phyloP scores from a whole-genome alignment of 2,113 vertebrate species.

The Pavo muticus region DNA sequence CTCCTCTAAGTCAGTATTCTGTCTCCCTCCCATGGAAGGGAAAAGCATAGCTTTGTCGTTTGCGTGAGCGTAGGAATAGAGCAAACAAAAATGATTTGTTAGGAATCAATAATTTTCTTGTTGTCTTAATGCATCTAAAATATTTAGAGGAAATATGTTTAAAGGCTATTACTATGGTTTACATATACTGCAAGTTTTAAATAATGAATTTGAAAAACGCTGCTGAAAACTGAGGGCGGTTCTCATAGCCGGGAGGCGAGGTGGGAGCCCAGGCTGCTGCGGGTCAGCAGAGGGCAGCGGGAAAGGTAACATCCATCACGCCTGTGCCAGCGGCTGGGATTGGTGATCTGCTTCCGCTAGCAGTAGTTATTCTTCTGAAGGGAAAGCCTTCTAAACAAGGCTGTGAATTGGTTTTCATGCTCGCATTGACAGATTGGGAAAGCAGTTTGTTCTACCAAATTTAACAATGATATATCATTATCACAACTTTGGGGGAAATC shows the following conservation, averaged over 20 bases:
- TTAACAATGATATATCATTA: slow-evolving; percentile 99
- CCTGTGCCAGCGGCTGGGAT: slow-evolving; percentile 66
- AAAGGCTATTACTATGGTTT: slow-evolving; percentile 75
- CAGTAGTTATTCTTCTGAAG: slow-evolving; percentile 77
- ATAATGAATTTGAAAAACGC: slow-evolving; percentile 73
- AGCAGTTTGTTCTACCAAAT: slow-evolving; percentile 99
- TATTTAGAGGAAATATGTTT: slow-evolving; percentile 76
- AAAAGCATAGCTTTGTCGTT: background rate
- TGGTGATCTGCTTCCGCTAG: slow-evolving; percentile 71
- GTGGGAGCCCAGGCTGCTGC: slow-evolving; percentile 59
- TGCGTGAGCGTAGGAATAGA: background rate
- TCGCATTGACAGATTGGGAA: slow-evolving; percentile 95
- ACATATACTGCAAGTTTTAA: slow-evolving; percentile 65
- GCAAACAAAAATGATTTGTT: slow-evolving; percentile 60
- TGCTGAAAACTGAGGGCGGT: slow-evolving; percentile 49
- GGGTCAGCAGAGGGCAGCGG: slow-evolving; percentile 71
- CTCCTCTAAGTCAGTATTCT: background rate
- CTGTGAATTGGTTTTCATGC: slow-evolving; percentile 89
- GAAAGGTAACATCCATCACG: slow-evolving; percentile 75
- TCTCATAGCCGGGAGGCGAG: slow-evolving; percentile 56
- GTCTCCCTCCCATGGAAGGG: slow-evolving; percentile 75
- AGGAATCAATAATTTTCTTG: slow-evolving; percentile 73
- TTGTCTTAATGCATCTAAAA: slow-evolving; percentile 74
- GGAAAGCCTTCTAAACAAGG: slow-evolving; percentile 81
- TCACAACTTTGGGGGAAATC: slow-evolving; percentile 99